Evolutionary conservation across 2,888 invertebrate genomes (phyloP).

Genomic region (Entomobrya multifasciata): DNA sequence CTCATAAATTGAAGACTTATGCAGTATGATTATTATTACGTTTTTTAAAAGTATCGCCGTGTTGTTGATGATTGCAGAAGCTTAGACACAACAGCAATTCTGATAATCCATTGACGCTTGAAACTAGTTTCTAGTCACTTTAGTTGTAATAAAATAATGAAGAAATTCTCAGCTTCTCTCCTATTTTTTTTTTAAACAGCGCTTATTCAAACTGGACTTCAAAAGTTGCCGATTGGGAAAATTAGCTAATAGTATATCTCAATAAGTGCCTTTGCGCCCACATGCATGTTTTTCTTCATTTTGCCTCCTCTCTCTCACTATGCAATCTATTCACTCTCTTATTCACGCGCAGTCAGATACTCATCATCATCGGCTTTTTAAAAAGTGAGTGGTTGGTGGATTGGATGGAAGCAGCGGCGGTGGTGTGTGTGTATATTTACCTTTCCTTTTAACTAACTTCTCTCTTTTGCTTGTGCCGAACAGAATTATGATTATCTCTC

Average conservation of each 20-base stretch:
- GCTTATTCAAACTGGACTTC: slow-evolving; percentile 68
- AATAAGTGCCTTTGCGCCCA: slow-evolving; percentile 70
- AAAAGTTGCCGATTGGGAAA: slow-evolving; percentile 72
- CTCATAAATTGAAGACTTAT: background rate
- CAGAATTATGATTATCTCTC: slow-evolving; percentile 53
- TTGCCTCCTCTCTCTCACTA: slow-evolving; percentile 36
- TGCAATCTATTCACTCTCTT: slow-evolving; percentile 35
- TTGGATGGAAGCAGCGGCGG: background rate
- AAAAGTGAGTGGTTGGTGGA: background rate
- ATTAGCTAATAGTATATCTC: slow-evolving; percentile 75
- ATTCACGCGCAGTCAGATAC: slow-evolving; percentile 5
- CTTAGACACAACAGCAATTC: slow-evolving; percentile 26
- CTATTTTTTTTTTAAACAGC: slow-evolving; percentile 52
- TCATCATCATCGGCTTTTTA: background rate
- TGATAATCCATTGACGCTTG: slow-evolving; percentile 64
- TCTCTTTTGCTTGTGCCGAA: slow-evolving; percentile 40
- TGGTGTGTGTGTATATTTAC: slow-evolving; percentile 35
- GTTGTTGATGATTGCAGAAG: slow-evolving; percentile 2
- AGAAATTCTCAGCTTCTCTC: slow-evolving; percentile 71
- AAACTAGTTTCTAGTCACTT: slow-evolving; percentile 69
- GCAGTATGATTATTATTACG: slow-evolving; percentile 32
- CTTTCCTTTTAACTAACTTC: slow-evolving; percentile 42
- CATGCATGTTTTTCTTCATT: slow-evolving; percentile 31
- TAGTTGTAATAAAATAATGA: slow-evolving; percentile 69
- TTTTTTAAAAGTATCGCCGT: slow-evolving; percentile 5